Evolutionary conservation across 2,888 invertebrate genomes (phyloP).

Genomic region (Orthonychiurus folsomi): DNA sequence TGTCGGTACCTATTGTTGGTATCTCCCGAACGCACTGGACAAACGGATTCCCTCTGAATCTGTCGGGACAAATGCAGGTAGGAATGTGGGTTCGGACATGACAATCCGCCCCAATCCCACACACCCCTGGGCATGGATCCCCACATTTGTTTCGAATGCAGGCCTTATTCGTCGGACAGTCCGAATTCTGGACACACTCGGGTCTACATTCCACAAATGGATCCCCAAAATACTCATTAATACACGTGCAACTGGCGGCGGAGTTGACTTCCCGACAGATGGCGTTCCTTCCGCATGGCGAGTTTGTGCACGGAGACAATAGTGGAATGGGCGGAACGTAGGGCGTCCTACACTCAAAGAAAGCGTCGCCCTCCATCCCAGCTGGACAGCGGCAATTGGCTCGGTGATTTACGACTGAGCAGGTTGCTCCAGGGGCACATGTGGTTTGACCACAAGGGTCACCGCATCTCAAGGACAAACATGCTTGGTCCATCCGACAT

Average conservation of each 20-base stretch:
- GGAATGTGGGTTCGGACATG: constrained; percentile 39
- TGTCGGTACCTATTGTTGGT: constrained; percentile 10
- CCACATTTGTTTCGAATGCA: constrained; percentile 57
- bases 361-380: constrained; percentile 48
- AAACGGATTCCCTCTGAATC: constrained; percentile 45
- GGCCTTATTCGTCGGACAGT: constrained; percentile 60
- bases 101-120: constrained; percentile 38
- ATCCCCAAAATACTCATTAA: constrained; percentile 63
- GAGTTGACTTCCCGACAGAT: constrained; percentile 64
- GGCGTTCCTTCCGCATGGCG: constrained; percentile 76
- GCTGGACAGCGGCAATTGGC: constrained; percentile 36
- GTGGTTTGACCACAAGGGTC: constrained; percentile 58
- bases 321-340: not conserved
- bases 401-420: constrained; percentile 28
- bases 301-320: constrained; percentile 55
- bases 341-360: constrained; percentile 45
- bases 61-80: constrained; percentile 62
- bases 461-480: constrained; percentile 73
- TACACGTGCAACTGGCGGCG: constrained; percentile 60
- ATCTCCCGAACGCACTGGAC: constrained; percentile 10
- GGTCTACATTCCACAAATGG: constrained; percentile 54
- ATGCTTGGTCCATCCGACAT: constrained; percentile 70
- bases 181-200: constrained; percentile 67
- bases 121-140: constrained; percentile 41
- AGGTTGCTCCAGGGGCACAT: constrained; percentile 40